Conservation (phyloP, 2,113 vertebrate species). For the Lethenteron reissneri region DNA sequence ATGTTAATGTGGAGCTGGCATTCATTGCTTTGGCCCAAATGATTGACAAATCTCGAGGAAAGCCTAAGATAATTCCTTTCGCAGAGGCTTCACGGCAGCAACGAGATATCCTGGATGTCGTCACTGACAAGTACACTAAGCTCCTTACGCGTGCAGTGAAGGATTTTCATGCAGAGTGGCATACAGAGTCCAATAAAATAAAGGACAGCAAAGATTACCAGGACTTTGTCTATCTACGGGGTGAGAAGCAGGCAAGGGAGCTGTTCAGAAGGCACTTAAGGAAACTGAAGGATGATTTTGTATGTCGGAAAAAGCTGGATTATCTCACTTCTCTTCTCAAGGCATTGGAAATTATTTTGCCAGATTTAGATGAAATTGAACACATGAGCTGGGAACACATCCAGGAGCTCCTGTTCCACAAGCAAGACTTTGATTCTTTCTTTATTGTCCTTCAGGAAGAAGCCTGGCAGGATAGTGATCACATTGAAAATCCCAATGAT, state of each 20-base stretch:
- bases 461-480: slow-evolving; percentile 86
- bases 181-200: slow-evolving; percentile 59
- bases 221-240: slow-evolving; percentile 3
- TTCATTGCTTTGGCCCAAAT: slow-evolving; percentile 81
- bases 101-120: slow-evolving; percentile 59
- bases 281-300: slow-evolving; percentile 6
- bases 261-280: slow-evolving; percentile 2
- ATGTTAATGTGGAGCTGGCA: slow-evolving; percentile 69
- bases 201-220: slow-evolving; percentile 36
- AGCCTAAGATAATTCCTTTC: slow-evolving; percentile 87
- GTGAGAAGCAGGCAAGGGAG: slow-evolving; percentile 4
- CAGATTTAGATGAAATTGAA: slow-evolving; percentile 72
- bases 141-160: slow-evolving; percentile 57
- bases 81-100: slow-evolving; percentile 81
- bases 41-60: slow-evolving; percentile 83
- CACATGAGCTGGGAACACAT: slow-evolving; percentile 66
- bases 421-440: slow-evolving; percentile 64
- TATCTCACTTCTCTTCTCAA: slow-evolving; percentile 80
- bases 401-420: slow-evolving; percentile 43
- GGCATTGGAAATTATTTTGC: slow-evolving; percentile 68
- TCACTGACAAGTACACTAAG: slow-evolving; percentile 78
- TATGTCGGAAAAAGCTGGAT: slow-evolving; percentile 20
- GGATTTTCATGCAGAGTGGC: slow-evolving; percentile 91
- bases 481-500: slow-evolving; percentile 75
- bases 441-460: slow-evolving; percentile 75